phyloP scores from a whole-genome alignment of 2,888 invertebrate genomes.

The Hyposoter didymator region DNA sequence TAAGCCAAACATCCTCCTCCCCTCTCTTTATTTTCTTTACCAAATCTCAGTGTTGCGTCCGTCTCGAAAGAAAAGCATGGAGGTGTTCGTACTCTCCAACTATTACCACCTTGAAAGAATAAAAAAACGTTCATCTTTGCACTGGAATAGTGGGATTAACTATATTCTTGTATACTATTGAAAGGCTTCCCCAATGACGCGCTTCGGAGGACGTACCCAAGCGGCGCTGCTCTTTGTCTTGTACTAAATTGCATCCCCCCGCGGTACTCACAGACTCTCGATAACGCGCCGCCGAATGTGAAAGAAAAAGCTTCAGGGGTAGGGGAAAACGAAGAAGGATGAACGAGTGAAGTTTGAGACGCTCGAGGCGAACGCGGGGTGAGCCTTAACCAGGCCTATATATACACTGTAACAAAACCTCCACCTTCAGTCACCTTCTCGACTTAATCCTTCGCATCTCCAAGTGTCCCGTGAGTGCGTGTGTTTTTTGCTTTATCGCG shows the following conservation, averaged over 20 bases:
- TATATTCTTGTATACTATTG: slow-evolving; percentile 1
- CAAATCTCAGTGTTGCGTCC: neutral
- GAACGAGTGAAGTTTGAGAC: slow-evolving; percentile 50
- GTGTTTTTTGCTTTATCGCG: slow-evolving; percentile 53
- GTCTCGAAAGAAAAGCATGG: neutral
- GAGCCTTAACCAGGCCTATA: slow-evolving; percentile 79
- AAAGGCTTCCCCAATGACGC: slow-evolving; percentile 36
- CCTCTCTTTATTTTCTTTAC: neutral
- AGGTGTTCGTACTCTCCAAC: neutral
- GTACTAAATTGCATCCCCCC: slow-evolving; percentile 55
- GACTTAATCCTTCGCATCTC: slow-evolving; percentile 78
- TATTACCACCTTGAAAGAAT: neutral
- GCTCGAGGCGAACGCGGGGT: slow-evolving; percentile 72
- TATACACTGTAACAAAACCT: slow-evolving; percentile 80
- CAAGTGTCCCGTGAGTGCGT: slow-evolving; percentile 72
- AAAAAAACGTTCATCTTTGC: slow-evolving; percentile 13
- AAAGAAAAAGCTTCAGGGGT: slow-evolving; percentile 45
- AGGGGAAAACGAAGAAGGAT: slow-evolving; percentile 62
- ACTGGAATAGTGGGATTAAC: slow-evolving; percentile 35
- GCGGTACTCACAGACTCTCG: slow-evolving; percentile 4
- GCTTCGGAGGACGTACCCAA: slow-evolving; percentile 56
- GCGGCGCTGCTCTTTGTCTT: slow-evolving; percentile 23
- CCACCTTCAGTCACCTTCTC: slow-evolving; percentile 81
- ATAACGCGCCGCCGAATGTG: slow-evolving; percentile 14
- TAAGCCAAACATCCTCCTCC: slow-evolving; percentile 24